phyloP scores from a whole-genome alignment of 2,888 invertebrate genomes.

The Drosophila demipolita region DNA sequence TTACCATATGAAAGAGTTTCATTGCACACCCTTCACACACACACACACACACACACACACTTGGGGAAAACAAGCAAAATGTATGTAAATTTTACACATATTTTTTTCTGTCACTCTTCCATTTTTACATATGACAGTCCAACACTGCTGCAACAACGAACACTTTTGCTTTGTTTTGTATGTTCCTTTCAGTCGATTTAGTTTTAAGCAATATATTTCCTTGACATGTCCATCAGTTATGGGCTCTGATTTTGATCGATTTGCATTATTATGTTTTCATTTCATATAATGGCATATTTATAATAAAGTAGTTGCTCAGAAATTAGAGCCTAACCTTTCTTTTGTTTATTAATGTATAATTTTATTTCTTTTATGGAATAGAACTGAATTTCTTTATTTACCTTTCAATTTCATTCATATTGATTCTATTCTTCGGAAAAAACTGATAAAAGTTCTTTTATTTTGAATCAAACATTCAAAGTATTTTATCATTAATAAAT shows the following conservation, averaged over 20 bases:
- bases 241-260: not conserved
- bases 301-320: not conserved
- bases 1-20: slow-evolving; percentile 67
- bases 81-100: slow-evolving; percentile 18
- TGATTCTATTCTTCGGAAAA: not conserved
- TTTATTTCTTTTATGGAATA: not conserved
- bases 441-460: not conserved
- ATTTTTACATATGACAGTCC: slow-evolving; percentile 9
- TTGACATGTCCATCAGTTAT: not conserved
- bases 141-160: not conserved
- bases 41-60: slow-evolving; percentile 9
- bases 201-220: not conserved
- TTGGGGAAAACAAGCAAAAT: slow-evolving; percentile 32
- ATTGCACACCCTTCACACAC: slow-evolving; percentile 35
- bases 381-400: not conserved
- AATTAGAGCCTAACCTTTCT: not conserved
- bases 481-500: not conserved
- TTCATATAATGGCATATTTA: not conserved
- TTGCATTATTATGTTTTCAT: not conserved
- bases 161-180: not conserved
- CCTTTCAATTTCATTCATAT: not conserved
- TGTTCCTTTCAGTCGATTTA: not conserved
- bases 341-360: too few species aligned
- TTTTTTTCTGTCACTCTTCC: slow-evolving; percentile 15
- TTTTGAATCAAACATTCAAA: not conserved